Evolutionary conservation across 2,797 vertebrate genomes (phyloP), one percentile per base, ranked within the genome.

Genomic region (Enteromius fasciolatus): DNA sequence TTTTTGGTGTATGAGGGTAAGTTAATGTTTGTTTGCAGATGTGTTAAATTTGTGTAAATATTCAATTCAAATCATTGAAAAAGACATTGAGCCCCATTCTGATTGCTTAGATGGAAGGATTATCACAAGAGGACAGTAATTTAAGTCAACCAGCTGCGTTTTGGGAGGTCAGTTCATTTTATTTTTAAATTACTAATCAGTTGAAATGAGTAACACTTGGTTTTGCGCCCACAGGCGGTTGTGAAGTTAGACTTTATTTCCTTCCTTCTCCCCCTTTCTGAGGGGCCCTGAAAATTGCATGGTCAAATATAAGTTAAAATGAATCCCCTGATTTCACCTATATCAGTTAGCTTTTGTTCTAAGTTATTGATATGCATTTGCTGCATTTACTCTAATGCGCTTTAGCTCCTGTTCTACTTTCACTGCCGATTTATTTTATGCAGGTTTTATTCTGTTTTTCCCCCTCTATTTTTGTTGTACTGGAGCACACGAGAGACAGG

Each of bases 41-140:
- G 78, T 85, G 63, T 80, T 82, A 88, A 80, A 86, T 69, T 95
- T 94, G 93, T 93, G 94, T 93, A 95, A 91, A 94, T 95, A 94
- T 95, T 90, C 94, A 93, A 93, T 95, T 97, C 96, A 96, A 96
- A 97, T 97, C 96, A 96, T 97, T 97, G 96, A 96, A 91, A 94
- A 96, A 98, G 97, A 97, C 96, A 98, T 98, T 98, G 97, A 98
- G 97, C 96, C 96, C 94, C 95, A 95, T 99, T 99, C 97, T 98
- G 98, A 99, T 99, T 98, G 97, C 97, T 97, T 98, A 98, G 98
- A 98, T 98, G 97, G 97, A 99, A 97, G 96, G 97, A 97, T 96
- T 98, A 94, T 94, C 94, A 97, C 97, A 97, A 98, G 97, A 98
- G 97, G 97, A 97, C 97, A 97, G 96, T 99, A 98, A 97, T 97